Percentiles rank a stretch among this genome's conserved stretches.
These are phyloP conservation scores for Oncorhynchus kisutch DNA, from an alignment of 2,113 vertebrate genomes.

Conservation along the genomic window DNA sequence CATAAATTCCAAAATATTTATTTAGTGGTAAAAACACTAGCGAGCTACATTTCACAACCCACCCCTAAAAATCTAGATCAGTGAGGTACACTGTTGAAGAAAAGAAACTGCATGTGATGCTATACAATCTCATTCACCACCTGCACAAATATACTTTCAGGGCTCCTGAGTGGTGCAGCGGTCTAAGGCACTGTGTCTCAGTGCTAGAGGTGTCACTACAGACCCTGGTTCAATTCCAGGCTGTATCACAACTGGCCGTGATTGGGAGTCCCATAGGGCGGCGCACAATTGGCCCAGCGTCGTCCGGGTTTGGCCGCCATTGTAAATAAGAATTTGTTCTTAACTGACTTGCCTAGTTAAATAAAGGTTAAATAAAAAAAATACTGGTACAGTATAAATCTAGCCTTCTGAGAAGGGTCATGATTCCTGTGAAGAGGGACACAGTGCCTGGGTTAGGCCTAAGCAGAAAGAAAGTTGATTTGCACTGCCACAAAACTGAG, in stretches of 20 bases:
- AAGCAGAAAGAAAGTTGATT: not conserved
- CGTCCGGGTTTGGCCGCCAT: too few species aligned
- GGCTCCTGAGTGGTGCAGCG: too few species aligned
- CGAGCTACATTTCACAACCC: too few species aligned
- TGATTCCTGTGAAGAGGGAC: slow-evolving; percentile 9
- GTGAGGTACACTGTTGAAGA: not conserved
- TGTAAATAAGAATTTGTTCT: too few species aligned
- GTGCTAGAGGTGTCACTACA: too few species aligned
- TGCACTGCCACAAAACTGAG: slow-evolving; percentile 20
- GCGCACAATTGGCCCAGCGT: too few species aligned
- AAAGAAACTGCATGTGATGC: not conserved
- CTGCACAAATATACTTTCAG: slow-evolving; percentile 17
- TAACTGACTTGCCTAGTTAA: too few species aligned
- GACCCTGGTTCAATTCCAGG: not conserved
- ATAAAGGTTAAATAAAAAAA: too few species aligned
- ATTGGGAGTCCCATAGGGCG: too few species aligned
- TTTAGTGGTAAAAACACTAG: too few species aligned
- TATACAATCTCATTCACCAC: not conserved
- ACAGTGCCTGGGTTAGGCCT: slow-evolving; percentile 6
- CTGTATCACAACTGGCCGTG: not conserved
- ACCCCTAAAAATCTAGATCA: too few species aligned
- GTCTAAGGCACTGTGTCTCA: too few species aligned
- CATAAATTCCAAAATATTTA: not conserved
- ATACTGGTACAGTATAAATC: not conserved
- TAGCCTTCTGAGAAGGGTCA: slow-evolving; percentile 11